Evolutionary conservation across 2,888 invertebrate species (phyloP).

Genomic region (Eupithecia subumbrata): DNA sequence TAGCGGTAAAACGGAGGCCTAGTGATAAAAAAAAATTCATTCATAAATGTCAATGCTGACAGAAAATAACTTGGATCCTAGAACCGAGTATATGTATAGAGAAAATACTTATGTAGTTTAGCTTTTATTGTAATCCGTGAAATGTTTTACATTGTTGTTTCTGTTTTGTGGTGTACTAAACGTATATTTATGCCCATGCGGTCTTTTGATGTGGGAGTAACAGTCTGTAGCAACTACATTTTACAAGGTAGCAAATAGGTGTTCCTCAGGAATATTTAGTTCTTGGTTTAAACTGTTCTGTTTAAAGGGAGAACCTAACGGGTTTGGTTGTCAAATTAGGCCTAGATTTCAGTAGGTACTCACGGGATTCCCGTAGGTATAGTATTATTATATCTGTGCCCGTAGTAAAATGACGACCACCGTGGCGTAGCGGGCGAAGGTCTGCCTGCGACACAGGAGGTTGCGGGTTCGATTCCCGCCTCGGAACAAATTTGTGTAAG

Average conservation of each 20-base stretch:
- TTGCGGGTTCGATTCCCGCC: too few relatives aligned
- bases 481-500: too few relatives aligned
- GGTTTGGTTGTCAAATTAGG: too few relatives aligned
- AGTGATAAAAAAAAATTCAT: neutral
- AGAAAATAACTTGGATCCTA: neutral
- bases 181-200: conserved; percentile 8
- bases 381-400: too few relatives aligned
- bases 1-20: too few relatives aligned
- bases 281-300: neutral
- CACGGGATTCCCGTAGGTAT: too few relatives aligned
- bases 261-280: neutral
- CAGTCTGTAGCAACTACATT: neutral
- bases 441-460: too few relatives aligned
- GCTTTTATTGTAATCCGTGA: conserved; percentile 10
- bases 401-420: too few relatives aligned
- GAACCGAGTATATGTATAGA: neutral
- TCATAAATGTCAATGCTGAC: neutral
- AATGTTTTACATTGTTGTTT: conserved; percentile 18
- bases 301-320: too few relatives aligned
- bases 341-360: too few relatives aligned
- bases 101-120: conserved; percentile 8
- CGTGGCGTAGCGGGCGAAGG: too few relatives aligned
- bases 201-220: conserved; percentile 7
- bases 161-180: conserved; percentile 8
- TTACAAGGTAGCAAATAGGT: neutral